Conservation (phyloP, 2,797 vertebrate genomes). For the Smutsia temminckii region DNA sequence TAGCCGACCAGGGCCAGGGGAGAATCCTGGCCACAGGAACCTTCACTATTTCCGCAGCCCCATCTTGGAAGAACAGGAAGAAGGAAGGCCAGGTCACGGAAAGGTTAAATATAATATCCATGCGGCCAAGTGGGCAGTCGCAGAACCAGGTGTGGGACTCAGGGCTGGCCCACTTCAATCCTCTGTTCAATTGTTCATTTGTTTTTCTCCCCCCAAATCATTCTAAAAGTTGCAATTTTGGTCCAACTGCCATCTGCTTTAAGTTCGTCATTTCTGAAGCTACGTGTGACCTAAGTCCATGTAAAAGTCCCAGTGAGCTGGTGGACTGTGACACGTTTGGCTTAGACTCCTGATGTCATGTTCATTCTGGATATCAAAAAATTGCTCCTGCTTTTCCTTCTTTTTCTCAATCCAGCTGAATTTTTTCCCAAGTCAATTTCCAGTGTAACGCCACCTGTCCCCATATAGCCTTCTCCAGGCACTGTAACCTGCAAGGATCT, state of each 20-base stretch:
- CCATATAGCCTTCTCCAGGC: not conserved
- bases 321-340: not conserved
- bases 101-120: too few species aligned
- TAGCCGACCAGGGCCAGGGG: too few species aligned
- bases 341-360: not conserved
- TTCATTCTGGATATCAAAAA: not conserved
- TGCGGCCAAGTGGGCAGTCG: accelerated
- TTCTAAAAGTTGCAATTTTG: not conserved
- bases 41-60: too few species aligned
- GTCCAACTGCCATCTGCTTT: not conserved
- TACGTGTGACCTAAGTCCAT: not conserved
- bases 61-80: not conserved
- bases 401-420: not conserved
- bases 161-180: not conserved
- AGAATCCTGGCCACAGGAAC: too few species aligned
- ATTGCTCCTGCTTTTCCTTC: not conserved
- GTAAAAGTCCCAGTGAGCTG: not conserved
- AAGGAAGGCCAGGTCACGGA: not conserved
- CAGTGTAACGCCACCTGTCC: not conserved
- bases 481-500: not conserved
- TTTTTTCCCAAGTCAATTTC: not conserved
- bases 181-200: not conserved
- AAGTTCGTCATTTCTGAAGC: slow-evolving; percentile 2
- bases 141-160: not conserved
- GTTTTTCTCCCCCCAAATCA: not conserved